Percentiles rank a stretch among this genome's conserved stretches.
These are phyloP conservation scores for Xiphophorus couchianus DNA, from an alignment of 2,113 vertebrate genomes.

Conservation along the genomic window DNA sequence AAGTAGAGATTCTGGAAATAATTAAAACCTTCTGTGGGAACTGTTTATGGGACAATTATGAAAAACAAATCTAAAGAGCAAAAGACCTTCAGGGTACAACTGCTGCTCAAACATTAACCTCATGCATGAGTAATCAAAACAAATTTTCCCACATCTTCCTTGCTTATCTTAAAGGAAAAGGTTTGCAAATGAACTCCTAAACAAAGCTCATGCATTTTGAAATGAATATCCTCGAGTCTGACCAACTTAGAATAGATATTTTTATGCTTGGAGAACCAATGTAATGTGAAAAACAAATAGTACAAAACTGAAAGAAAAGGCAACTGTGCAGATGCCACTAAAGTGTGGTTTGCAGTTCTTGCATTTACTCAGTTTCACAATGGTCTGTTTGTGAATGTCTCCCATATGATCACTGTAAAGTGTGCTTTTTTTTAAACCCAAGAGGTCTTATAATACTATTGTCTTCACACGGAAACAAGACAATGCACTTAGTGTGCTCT, in stretches of 20 bases:
- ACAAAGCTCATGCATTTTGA: background rate
- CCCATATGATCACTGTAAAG: slow-evolving; percentile 25
- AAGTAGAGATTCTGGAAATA: background rate
- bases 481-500: slow-evolving; percentile 52
- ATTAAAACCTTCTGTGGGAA: background rate
- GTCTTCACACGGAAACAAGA: slow-evolving; percentile 44
- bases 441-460: slow-evolving; percentile 15
- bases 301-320: background rate
- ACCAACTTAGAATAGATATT: background rate
- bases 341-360: background rate
- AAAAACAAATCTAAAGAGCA: background rate
- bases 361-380: slow-evolving; percentile 9
- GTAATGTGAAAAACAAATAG: background rate
- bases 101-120: background rate
- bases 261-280: background rate
- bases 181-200: background rate
- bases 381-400: background rate
- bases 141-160: background rate
- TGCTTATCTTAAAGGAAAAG: background rate
- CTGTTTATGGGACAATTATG: background rate
- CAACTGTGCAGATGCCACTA: background rate
- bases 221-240: background rate
- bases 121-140: background rate
- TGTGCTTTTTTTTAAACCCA: slow-evolving; percentile 26
- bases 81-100: background rate